A percentile compares a stretch with the other conserved stretches of the same genome.
These are phyloP conservation scores for Sclerodermus sp. DNA, from an alignment of 2,888 invertebrate genomes.

Conservation along the genomic window DNA sequence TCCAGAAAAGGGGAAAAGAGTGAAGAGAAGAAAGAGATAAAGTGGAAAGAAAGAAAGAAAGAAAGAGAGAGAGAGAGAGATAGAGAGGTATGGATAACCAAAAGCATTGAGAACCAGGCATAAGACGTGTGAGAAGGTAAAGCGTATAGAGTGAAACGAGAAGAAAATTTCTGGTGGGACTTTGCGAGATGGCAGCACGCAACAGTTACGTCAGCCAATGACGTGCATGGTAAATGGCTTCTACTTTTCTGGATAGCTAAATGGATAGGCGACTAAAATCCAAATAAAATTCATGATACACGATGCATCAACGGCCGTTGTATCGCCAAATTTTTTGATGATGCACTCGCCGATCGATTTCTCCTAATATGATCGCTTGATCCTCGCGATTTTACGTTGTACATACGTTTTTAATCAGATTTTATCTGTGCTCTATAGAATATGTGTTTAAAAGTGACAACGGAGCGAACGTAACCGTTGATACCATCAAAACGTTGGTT, in stretches of 20 bases:
- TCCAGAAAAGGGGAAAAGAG: no score
- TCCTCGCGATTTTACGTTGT: constrained; percentile 27
- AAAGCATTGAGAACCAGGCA: no score
- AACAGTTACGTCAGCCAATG: constrained; percentile 32
- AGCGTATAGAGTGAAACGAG: no score
- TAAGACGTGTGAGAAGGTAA: no score
- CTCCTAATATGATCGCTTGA: constrained; percentile 62
- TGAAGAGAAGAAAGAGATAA: no score
- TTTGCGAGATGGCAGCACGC: constrained; percentile 23
- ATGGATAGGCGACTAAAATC: constrained; percentile 45
- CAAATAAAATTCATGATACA: constrained; percentile 66
- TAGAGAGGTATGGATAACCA: no score
- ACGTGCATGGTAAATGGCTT: constrained; percentile 45
- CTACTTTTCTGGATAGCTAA: constrained; percentile 39
- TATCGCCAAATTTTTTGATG: no score
- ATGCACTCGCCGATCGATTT: constrained; percentile 58
- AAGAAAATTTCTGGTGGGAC: no score
- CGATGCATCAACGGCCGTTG: constrained; percentile 58
- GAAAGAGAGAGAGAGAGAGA: no score
- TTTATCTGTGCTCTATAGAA: constrained; percentile 26
- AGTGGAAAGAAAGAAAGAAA: no score
- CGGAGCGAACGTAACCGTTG: constrained; percentile 34
- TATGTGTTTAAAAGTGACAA: constrained; percentile 30
- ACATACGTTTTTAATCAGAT: constrained; percentile 27
- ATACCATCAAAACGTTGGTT: constrained; percentile 33